Base-by-base conservation (phyloP, 2,113 vertebrate species). In the Loxodonta africana region DNA sequence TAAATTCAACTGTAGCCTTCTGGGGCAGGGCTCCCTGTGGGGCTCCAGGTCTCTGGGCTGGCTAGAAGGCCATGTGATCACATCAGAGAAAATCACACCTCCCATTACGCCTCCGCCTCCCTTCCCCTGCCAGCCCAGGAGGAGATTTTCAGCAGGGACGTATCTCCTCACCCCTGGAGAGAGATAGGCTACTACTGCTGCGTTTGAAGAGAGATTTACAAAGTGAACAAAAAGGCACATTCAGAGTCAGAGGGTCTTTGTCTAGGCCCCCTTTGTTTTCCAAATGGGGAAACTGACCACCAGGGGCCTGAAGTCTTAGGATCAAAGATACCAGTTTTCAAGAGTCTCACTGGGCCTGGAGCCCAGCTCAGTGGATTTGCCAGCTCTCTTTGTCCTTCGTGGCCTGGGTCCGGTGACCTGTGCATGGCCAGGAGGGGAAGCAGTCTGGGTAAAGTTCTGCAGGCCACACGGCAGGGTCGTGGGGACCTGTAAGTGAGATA, bases 401-500 rank as follows among this genome's bases (percentile, higher is more conserved):
- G 33, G 76, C 6, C 0, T 51, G 30, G 65, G 30, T 78, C 77
- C 21, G n/a, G 44, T 78, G 71, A 18, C 33, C 33, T 5, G 3
- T 20, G 11, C 3, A 0, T 10, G 15, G 4, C 25, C 33, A 0
- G n/a, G 11, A 37, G 41, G 23, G 26, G 77, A 37, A 6, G 26
- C 8, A 46, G 44, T 14, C 25, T 6, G 26, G 63, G 60, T 0
- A 17, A 93, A 90, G 37, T 1, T 20, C 44, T 28, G 12, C 57
- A 63, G 25, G 5, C 37, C 37, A 53, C 7, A 41, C 28, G 6
- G 23, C 46, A 46, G 37, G 28, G 25, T 8, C 41, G 53, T 44
- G 30, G 33, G 9, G 53, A 21, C 74, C 11, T 9, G 3, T 65
- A 23, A 82, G 20, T 14, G 71, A 84, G 51, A 63, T 21, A 23